These are phyloP conservation scores for Dysmachus trigonus DNA, from an alignment of 2,888 invertebrate species.

Conservation along the genomic window DNA sequence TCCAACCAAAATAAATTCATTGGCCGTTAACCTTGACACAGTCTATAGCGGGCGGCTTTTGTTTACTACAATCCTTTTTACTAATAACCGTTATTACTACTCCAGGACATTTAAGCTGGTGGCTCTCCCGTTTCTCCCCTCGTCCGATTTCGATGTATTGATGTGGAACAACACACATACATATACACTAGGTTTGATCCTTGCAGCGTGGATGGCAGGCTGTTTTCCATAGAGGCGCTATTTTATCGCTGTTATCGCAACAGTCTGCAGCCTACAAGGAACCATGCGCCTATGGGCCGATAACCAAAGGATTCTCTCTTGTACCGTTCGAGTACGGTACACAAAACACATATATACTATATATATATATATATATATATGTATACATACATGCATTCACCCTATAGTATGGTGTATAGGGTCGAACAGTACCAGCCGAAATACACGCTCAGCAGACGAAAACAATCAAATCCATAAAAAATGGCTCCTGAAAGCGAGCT, in stretches of 20 bases:
- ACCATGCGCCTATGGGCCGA: constrained; percentile 37
- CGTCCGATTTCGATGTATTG: not conserved
- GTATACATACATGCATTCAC: not conserved
- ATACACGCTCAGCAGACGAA: constrained; percentile 38
- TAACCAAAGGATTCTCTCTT: constrained; percentile 21
- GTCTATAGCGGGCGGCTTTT: constrained; percentile 44
- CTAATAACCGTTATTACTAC: constrained; percentile 48
- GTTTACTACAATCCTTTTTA: constrained; percentile 47
- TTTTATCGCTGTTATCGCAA: constrained; percentile 29
- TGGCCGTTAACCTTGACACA: constrained; percentile 66
- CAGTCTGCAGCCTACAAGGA: constrained; percentile 34
- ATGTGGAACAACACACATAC: not conserved
- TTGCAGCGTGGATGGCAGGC: not conserved
- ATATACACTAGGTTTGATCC: not conserved
- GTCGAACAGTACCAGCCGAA: not conserved
- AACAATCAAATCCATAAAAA: constrained; percentile 45
- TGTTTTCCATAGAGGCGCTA: constrained; percentile 3
- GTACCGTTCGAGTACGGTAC: not conserved
- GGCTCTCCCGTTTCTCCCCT: not conserved
- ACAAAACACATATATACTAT: not conserved
- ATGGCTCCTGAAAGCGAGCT: constrained; percentile 44
- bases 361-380: no score
- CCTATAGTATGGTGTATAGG: not conserved
- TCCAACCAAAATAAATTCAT: constrained; percentile 65
- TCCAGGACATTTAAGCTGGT: constrained; percentile 45